Evolutionary conservation across 2,888 invertebrate species (phyloP), one percentile per base, ranked within the genome.

Genomic region (Andrena haemorrhoa): DNA sequence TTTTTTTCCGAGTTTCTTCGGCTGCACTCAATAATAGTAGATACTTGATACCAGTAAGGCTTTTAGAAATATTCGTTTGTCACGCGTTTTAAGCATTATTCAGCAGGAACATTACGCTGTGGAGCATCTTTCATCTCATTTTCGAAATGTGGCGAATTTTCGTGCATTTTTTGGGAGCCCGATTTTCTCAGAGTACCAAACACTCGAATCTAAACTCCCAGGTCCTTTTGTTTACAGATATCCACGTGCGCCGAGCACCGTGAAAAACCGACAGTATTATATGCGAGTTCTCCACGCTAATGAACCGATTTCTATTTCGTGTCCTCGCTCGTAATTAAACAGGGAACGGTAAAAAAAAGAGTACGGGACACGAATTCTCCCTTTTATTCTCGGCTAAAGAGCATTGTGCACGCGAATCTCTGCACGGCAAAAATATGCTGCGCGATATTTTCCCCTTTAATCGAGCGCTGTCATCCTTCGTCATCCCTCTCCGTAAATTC

Each of bases 241-340:
- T 64, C 56, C 41, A 23, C 31, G 69, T 75, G 23, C 49, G 7
- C 23, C 16, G 33, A 41, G 58, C 35, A 35, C 16, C 29, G 16
- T n/a, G 6, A 60, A 61, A 77, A 64, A 61, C 53, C 53, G 61
- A 51, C 61, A 26, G 73, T 35, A 73, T 79, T 56, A 41, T 70
- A 53, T 41, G 47, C 29, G 31, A 63, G 60, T 72, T 80, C 75
- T 71, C 65, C 58, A 60, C 69, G 69, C 69, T 81, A 75, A 82
- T 82, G 80, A 82, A 81, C 76, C 70, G 69, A 73, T 76, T 68
- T 76, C 76, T 73, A 81, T 81, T 81, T 70, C 58, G 73, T 47
- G 35, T 56, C 69, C 64, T 64, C 53, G 72, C 31, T 47, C 20
- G 76, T 80, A 82, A 82, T 81, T 81, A 53, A 51, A 64, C 35